phyloP scores from a whole-genome alignment of 2,797 vertebrate genomes.

The Lepus oiostolus region DNA sequence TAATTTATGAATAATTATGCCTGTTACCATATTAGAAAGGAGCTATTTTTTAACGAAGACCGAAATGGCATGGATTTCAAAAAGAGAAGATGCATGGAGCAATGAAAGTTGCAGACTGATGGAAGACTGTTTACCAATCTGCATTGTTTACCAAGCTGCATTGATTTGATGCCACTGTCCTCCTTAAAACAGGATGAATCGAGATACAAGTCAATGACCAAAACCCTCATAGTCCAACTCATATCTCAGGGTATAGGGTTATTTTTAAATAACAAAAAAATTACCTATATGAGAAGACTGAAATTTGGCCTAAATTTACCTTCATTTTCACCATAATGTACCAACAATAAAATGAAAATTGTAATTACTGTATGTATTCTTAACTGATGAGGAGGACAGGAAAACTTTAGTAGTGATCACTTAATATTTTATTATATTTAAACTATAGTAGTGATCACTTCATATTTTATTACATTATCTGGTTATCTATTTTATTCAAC shows the following conservation, averaged over 20 bases:
- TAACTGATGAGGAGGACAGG: not conserved
- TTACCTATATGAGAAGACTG: not conserved
- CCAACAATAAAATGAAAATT: not conserved
- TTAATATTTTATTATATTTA: not conserved
- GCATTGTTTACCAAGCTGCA: no score
- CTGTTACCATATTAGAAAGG: conserved; percentile 77
- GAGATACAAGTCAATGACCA: conserved; percentile 39
- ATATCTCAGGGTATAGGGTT: not conserved
- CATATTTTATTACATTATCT: not conserved
- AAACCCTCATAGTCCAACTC: not conserved
- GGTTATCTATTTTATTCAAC: not conserved
- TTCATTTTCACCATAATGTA: not conserved
- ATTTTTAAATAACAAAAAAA: not conserved
- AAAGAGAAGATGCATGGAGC: conserved; percentile 56
- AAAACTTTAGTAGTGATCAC: not conserved
- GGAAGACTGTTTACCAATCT: conserved; percentile 66
- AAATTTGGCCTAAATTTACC: not conserved
- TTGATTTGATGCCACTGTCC: not conserved
- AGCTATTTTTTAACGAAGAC: conserved; percentile 84
- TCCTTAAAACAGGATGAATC: not conserved
- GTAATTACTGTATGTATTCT: not conserved
- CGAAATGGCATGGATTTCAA: conserved; percentile 69
- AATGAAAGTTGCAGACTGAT: conserved; percentile 77
- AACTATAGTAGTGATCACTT: no score
- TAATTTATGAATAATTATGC: conserved; percentile 88